A percentile compares a stretch with the other conserved stretches of the same genome.
phyloP scores from a whole-genome alignment of 2,888 invertebrate species.

The Ectemnius continuus region DNA sequence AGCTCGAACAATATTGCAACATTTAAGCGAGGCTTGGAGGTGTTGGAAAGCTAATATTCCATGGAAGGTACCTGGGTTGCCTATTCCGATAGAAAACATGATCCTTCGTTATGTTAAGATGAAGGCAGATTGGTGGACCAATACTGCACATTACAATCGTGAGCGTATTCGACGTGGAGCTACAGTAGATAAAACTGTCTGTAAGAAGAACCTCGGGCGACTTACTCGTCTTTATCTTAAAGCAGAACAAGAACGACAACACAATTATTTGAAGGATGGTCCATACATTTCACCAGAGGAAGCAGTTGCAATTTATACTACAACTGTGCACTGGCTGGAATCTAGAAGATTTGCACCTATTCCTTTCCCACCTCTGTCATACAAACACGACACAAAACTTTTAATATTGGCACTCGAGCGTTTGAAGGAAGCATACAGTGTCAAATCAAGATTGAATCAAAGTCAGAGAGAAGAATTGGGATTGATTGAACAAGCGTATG shows the following conservation, averaged over 20 bases:
- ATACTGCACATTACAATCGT: conserved; percentile 99
- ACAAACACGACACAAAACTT: conserved; percentile 99
- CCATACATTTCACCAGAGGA: conserved; percentile 99
- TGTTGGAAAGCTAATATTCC: conserved; percentile 99
- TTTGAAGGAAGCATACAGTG: conserved; percentile 98
- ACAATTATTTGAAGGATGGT: conserved; percentile 99
- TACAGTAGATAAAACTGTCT: conserved; percentile 99
- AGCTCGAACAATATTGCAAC: conserved; percentile 98
- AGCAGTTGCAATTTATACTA: conserved; percentile 99
- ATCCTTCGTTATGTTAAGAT: conserved; percentile 99
- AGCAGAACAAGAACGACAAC: conserved; percentile 98
- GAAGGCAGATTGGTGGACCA: conserved; percentile 99
- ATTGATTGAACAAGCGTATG: conserved; percentile 99
- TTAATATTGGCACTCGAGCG: conserved; percentile 97
- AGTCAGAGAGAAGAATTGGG: conserved; percentile 99
- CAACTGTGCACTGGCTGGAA: conserved; percentile 99
- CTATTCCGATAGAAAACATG: conserved; percentile 99
- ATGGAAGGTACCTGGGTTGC: conserved; percentile 99
- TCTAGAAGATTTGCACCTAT: conserved; percentile 99
- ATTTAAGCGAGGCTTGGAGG: conserved; percentile 99
- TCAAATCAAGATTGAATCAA: conserved; percentile 98
- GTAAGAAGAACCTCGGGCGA: conserved; percentile 99
- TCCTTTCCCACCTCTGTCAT: conserved; percentile 99
- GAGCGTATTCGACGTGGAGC: conserved; percentile 99
- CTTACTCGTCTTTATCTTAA: conserved; percentile 97